phyloP scores from a whole-genome alignment of 1,140 invertebrate genomes.

The Procambarus clarkii region DNA sequence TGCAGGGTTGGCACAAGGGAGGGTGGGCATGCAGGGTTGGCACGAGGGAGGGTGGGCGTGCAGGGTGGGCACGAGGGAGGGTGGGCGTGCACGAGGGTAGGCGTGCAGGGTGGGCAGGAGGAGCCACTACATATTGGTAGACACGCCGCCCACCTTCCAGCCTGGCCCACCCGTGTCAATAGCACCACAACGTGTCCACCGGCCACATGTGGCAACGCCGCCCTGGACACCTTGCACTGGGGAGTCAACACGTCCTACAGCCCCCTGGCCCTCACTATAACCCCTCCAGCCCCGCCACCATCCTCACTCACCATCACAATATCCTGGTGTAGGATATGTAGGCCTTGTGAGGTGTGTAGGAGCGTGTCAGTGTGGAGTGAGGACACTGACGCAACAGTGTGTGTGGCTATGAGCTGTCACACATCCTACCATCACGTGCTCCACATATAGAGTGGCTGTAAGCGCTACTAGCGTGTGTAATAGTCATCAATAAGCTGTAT shows the following conservation, averaged over 20 bases:
- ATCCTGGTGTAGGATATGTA: too few relatives aligned
- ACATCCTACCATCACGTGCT: conserved; percentile 25
- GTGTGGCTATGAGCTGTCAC: background rate
- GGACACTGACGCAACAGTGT: conserved; percentile 31
- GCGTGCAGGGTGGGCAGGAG: too few relatives aligned
- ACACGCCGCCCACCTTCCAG: conserved; percentile 22
- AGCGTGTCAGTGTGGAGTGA: background rate
- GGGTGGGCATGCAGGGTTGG: too few relatives aligned
- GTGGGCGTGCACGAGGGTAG: too few relatives aligned
- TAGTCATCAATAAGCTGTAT: too few relatives aligned
- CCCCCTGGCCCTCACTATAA: background rate
- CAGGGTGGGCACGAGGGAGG: background rate
- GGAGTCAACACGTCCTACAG: background rate
- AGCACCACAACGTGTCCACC: background rate
- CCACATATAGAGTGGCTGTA: too few relatives aligned
- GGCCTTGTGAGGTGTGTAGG: too few relatives aligned
- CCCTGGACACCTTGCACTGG: conserved; percentile 22
- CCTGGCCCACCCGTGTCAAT: conserved; percentile 35
- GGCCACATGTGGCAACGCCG: conserved; percentile 23
- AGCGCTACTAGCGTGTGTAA: too few relatives aligned
- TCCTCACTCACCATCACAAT: too few relatives aligned
- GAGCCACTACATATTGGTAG: background rate
- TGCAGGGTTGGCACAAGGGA: too few relatives aligned
- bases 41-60: background rate
- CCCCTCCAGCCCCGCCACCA: background rate